Percentiles rank a stretch among this genome's conserved stretches.
Conservation (phyloP, 1,140 invertebrate species). For the Drosophila erecta region DNA sequence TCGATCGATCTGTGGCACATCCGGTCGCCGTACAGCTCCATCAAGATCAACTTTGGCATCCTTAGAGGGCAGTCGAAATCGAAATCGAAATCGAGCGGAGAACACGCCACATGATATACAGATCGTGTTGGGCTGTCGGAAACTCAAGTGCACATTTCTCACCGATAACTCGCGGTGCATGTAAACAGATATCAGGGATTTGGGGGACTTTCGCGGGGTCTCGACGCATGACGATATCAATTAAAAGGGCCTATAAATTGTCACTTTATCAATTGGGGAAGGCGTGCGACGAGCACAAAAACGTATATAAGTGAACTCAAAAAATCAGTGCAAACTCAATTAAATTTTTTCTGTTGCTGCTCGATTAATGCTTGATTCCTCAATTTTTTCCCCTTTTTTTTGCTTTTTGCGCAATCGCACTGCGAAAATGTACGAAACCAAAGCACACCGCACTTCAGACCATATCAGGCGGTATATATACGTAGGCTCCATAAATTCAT, state of each 20-base stretch:
- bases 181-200: constrained; percentile 42
- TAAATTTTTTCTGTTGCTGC: constrained; percentile 43
- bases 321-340: constrained; percentile 57
- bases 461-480: constrained; percentile 49
- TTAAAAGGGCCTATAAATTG: constrained; percentile 78
- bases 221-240: constrained; percentile 59
- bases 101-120: constrained; percentile 48
- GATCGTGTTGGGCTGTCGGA: constrained; percentile 64
- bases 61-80: constrained; percentile 30
- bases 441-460: constrained; percentile 53
- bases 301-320: constrained; percentile 5
- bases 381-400: not conserved
- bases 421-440: constrained; percentile 34
- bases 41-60: constrained; percentile 23
- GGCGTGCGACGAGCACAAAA: constrained; percentile 10
- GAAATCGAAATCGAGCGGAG: constrained; percentile 25
- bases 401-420: constrained; percentile 27
- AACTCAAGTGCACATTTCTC: constrained; percentile 75
- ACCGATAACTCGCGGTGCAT: constrained; percentile 68
- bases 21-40: constrained; percentile 15
- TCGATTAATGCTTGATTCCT: constrained; percentile 7
- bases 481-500: constrained; percentile 68
- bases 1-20: constrained; percentile 33
- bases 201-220: constrained; percentile 6
- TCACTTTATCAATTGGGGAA: constrained; percentile 73